Conservation (phyloP, 2,113 vertebrate genomes). For the Sprattus sprattus region DNA sequence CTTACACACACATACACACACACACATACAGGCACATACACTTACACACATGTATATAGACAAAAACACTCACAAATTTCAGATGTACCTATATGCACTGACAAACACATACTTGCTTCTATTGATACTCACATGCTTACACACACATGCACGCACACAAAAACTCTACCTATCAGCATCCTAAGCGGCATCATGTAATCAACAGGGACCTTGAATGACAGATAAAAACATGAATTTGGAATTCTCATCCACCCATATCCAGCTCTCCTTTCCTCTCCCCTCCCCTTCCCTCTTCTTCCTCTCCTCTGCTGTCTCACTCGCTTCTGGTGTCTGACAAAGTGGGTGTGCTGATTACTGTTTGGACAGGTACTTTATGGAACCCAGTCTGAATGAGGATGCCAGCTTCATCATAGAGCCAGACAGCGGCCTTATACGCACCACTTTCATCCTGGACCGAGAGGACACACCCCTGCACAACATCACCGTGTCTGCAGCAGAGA, state of each 20-base stretch:
- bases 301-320: too few species aligned
- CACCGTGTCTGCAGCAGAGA: constrained; percentile 80
- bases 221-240: neutral
- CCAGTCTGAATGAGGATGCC: constrained; percentile 67
- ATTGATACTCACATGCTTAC: neutral
- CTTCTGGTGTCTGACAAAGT: neutral
- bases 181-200: neutral
- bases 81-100: neutral
- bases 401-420: constrained; percentile 81
- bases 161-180: neutral
- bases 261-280: neutral
- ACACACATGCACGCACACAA: constrained; percentile 2
- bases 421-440: constrained; percentile 79
- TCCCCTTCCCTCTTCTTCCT: neutral
- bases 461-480: constrained; percentile 82
- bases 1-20: neutral
- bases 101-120: neutral
- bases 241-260: neutral
- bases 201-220: neutral
- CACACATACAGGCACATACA: neutral
- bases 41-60: too few species aligned
- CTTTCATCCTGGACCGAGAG: constrained; percentile 80
- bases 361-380: constrained; percentile 79
- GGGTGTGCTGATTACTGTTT: neutral
- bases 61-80: neutral